These are phyloP conservation scores for Prosopocoilus inquinatus DNA, from an alignment of 2,888 invertebrate genomes.

Conservation along the genomic window DNA sequence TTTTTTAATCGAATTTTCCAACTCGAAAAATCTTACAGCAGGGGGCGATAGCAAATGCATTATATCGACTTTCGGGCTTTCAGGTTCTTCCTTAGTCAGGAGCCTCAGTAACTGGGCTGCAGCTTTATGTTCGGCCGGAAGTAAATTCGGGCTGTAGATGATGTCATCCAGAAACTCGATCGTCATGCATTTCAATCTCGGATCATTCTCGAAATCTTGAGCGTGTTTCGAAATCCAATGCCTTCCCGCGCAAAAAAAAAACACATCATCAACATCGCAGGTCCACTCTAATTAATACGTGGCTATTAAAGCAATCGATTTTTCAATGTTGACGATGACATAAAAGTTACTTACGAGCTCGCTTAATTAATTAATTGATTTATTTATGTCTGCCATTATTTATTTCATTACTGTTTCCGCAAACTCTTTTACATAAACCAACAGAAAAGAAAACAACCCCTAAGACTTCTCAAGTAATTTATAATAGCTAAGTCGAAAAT, in stretches of 20 bases:
- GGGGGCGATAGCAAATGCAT: conserved; percentile 65
- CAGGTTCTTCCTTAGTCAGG: conserved; percentile 71
- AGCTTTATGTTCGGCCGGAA: conserved; percentile 87
- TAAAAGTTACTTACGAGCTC: too few species aligned
- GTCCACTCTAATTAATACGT: neutral
- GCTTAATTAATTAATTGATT: too few species aligned
- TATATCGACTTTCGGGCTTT: conserved; percentile 66
- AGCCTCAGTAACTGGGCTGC: conserved; percentile 78
- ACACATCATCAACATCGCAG: neutral
- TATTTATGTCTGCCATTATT: too few species aligned
- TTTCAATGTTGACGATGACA: too few species aligned
- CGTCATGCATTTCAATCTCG: conserved; percentile 70
- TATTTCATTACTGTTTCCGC: too few species aligned
- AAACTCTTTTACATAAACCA: too few species aligned
- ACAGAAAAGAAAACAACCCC: too few species aligned
- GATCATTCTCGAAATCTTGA: conserved; percentile 81
- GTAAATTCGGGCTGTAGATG: conserved; percentile 75
- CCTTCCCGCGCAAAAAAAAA: conserved; percentile 45
- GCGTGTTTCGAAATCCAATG: conserved; percentile 93
- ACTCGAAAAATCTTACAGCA: conserved; percentile 52
- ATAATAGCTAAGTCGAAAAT: too few species aligned
- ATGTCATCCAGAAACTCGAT: conserved; percentile 88
- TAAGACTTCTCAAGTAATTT: too few species aligned
- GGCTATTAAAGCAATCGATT: too few species aligned
- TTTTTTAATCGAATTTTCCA: too few species aligned